A percentile compares a stretch with the other conserved stretches of the same genome.
These are phyloP conservation scores for Drosophila kurseongensis DNA, from an alignment of 1,140 invertebrate genomes.

Conservation along the genomic window DNA sequence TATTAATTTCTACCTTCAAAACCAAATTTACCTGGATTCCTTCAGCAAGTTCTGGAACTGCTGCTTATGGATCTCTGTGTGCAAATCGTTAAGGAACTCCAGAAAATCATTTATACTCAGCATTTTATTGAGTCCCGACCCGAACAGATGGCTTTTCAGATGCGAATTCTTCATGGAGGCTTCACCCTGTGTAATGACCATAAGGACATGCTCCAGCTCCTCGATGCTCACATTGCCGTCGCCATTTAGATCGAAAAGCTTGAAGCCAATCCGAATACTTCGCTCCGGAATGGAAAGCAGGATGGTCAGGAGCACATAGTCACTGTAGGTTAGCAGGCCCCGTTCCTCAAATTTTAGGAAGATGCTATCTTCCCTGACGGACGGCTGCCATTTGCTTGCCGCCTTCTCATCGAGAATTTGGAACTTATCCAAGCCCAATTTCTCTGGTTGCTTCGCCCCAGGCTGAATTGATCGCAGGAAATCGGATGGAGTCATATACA, in stretches of 20 bases:
- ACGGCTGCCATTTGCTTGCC: not conserved
- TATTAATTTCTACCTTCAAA: not conserved
- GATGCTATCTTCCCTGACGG: slow-evolving; percentile 20
- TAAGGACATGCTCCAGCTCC: slow-evolving; percentile 10
- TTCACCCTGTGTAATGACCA: slow-evolving; percentile 8
- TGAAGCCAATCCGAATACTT: slow-evolving; percentile 37
- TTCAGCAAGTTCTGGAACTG: slow-evolving; percentile 42
- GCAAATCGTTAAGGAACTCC: slow-evolving; percentile 24
- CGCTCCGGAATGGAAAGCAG: slow-evolving; percentile 46
- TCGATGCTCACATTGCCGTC: slow-evolving; percentile 14
- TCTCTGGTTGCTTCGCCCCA: slow-evolving; percentile 31
- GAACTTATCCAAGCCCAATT: slow-evolving; percentile 29
- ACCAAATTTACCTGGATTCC: not conserved
- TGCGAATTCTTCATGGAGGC: slow-evolving; percentile 1
- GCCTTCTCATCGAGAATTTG: slow-evolving; percentile 12
- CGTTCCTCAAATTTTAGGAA: slow-evolving; percentile 32
- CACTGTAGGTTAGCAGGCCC: slow-evolving; percentile 36
- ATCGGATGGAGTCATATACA: slow-evolving; percentile 60
- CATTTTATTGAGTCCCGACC: not conserved
- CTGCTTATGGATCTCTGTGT: slow-evolving; percentile 26
- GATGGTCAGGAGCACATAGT: slow-evolving; percentile 46
- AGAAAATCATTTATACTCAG: slow-evolving; percentile 29
- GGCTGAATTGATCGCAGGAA: slow-evolving; percentile 55
- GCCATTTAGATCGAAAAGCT: slow-evolving; percentile 37
- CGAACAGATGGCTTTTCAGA: slow-evolving; percentile 40